Evolutionary conservation across 1,140 invertebrate species (phyloP), one percentile per base, ranked within the genome.

Genomic region (Lordiphosa collinella): DNA sequence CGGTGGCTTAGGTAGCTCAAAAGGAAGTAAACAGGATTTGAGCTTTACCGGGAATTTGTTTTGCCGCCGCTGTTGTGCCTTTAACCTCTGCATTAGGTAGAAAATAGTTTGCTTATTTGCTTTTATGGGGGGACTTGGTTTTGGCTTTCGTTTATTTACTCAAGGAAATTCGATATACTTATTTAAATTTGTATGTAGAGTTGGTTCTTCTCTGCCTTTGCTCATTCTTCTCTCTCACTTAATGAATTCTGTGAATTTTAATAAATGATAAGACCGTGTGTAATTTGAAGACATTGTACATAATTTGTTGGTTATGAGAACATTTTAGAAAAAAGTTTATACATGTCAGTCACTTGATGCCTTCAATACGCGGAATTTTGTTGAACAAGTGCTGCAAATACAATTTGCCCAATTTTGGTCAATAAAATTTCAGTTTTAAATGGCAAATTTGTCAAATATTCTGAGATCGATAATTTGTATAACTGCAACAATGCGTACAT

Each of bases 11-110:
- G 74, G 74, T 79, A 79, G 64, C 69, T 69, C 67, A 61, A 79
- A 68, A 78, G 74, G 74, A 79, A 78, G 75, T 79, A 78, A 78
- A 78, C 74, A 78, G 74, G 74, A 78, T 78, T 78, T 79, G 48
- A 73, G 75, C 59, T 79, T 78, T 79, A 78, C 74, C 74, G 64
- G 52, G 74, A 78, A 78, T 78, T 22, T 44, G 13, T 34, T 43
- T 35, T 38, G 43, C 16, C 44, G 29, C 38, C 9, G 38, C 43
- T 62, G 40, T 32, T 58, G 38, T 59, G 74, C 46, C 54, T 67
- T 60, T 59, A 52, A 52, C 62, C 55, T 68, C 35, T 55, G 47
- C 63, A 79, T 79, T 79, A 78, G 73, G 61, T 67, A 78, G 34
- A 50, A 74, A 78, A 78, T 79, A 79, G 74, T 73, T 78, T 37